Percentiles rank a stretch among this genome's conserved stretches.
Evolutionary conservation across 2,113 vertebrate species (phyloP).

Genomic region (Chlorodrepanis virens): DNA sequence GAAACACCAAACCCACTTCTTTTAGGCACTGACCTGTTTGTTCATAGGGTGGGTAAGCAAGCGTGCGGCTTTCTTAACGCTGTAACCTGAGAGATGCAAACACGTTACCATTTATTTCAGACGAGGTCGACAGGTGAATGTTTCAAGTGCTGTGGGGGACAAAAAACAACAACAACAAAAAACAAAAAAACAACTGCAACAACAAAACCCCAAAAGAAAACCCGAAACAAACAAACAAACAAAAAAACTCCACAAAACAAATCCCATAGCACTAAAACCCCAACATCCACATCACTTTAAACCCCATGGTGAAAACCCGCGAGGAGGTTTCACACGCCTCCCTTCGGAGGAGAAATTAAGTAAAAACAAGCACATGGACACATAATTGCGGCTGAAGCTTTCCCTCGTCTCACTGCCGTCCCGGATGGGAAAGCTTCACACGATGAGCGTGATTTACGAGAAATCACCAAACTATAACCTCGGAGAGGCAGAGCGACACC

Average conservation of each 20-base stretch:
- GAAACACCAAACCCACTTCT: background rate
- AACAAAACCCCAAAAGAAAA: too few relatives aligned
- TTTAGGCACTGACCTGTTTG: conserved; percentile 53
- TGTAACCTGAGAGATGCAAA: background rate
- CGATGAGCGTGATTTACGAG: fast-evolving
- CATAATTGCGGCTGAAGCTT: background rate
- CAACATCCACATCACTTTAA: background rate
- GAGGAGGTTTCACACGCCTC: background rate
- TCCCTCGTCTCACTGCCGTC: background rate
- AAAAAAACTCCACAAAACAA: background rate
- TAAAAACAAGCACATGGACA: background rate
- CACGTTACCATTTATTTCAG: background rate
- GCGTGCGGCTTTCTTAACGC: background rate
- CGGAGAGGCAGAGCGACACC: too few relatives aligned
- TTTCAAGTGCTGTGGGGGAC: background rate
- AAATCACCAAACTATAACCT: background rate
- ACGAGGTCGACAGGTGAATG: background rate
- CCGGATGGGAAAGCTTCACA: background rate
- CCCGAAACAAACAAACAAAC: background rate
- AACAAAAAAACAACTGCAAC: too few relatives aligned
- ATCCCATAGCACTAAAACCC: background rate
- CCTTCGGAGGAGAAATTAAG: background rate
- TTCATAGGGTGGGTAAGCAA: background rate
- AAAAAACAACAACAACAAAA: too few relatives aligned
- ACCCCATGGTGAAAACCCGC: background rate